These are phyloP conservation scores for Phaonia tiefii DNA, from an alignment of 2,888 invertebrate species.

Conservation along the genomic window DNA sequence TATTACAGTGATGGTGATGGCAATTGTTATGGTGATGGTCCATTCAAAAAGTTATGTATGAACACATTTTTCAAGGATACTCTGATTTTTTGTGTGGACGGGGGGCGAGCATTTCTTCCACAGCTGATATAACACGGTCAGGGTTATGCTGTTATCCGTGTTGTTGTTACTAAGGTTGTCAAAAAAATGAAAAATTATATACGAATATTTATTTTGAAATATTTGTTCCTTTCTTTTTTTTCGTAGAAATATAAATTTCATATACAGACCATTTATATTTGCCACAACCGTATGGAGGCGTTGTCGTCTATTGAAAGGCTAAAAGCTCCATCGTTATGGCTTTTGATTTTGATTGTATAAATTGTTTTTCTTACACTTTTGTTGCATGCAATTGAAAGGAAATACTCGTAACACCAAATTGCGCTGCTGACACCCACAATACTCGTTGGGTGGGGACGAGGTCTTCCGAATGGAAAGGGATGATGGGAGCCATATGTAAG, in stretches of 20 bases:
- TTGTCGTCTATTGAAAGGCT: constrained; percentile 17
- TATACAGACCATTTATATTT: constrained; percentile 1
- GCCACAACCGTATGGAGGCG: not conserved
- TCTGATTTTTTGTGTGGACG: constrained; percentile 9
- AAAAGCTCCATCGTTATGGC: constrained; percentile 16
- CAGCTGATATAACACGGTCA: constrained; percentile 60
- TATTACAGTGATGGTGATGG: not conserved
- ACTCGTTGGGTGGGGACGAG: too few relatives aligned
- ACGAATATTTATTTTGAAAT: constrained; percentile 25
- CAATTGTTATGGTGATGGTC: not conserved
- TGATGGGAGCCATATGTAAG: not conserved
- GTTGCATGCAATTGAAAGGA: not conserved
- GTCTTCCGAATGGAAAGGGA: not conserved
- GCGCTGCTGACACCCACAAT: constrained; percentile 2
- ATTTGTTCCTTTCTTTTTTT: not conserved
- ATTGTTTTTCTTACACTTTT: constrained; percentile 31
- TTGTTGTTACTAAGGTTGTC: constrained; percentile 22
- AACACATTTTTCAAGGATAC: constrained; percentile 25
- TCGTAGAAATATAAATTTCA: constrained; percentile 2
- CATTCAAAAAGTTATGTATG: constrained; percentile 38
- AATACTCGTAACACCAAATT: not conserved
- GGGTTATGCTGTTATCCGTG: constrained; percentile 49
- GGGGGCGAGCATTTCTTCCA: not conserved
- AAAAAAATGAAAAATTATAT: constrained; percentile 41
- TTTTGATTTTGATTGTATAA: constrained; percentile 26